Percentiles rank a stretch among this genome's conserved stretches.
phyloP scores from a whole-genome alignment of 2,797 vertebrate genomes.

The Poecilia gillii region DNA sequence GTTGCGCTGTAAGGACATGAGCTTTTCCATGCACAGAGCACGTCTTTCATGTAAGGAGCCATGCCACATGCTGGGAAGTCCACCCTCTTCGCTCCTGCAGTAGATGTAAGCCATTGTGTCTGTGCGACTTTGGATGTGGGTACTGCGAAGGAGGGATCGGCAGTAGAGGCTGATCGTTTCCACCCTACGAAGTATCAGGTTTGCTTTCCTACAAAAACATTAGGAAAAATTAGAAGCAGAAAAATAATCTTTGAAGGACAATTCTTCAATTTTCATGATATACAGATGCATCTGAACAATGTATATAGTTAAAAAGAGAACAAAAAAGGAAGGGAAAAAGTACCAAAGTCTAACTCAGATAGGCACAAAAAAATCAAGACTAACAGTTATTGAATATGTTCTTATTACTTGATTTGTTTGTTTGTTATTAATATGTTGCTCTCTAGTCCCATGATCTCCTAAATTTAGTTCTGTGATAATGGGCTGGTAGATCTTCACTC shows the following conservation, averaged over 20 bases:
- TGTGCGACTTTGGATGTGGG: constrained; percentile 95
- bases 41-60: constrained; percentile 91
- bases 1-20: constrained; percentile 94
- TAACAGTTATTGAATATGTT: not conserved
- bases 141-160: constrained; percentile 89
- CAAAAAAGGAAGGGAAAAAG: not conserved
- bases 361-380: not conserved
- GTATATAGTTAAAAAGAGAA: not conserved
- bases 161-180: constrained; percentile 90
- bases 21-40: constrained; percentile 92
- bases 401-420: not conserved
- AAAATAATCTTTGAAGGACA: not conserved
- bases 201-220: constrained; percentile 88
- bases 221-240: not conserved
- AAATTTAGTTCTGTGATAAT: not conserved
- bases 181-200: constrained; percentile 90
- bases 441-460: not conserved
- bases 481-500: not conserved
- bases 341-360: not conserved
- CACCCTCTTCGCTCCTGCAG: constrained; percentile 89
- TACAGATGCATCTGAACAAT: not conserved
- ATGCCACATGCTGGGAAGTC: constrained; percentile 86
- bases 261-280: not conserved
- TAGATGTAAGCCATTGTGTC: constrained; percentile 92
- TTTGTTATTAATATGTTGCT: not conserved